Percentiles rank a stretch among this genome's conserved stretches.
phyloP scores from a whole-genome alignment of 2,113 vertebrate genomes.

The Pedetes capensis region DNA sequence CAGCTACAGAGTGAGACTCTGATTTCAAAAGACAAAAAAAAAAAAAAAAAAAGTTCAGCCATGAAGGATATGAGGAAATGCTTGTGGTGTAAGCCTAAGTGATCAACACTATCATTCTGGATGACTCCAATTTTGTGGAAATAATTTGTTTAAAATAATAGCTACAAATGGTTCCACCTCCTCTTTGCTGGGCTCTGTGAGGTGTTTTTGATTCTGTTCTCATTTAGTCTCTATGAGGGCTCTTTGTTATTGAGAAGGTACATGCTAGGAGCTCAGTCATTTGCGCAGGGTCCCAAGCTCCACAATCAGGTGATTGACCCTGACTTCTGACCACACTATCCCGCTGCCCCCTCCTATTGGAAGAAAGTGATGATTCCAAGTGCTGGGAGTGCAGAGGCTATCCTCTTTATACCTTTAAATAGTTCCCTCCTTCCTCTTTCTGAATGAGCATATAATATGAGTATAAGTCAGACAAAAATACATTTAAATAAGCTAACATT shows the following conservation, averaged over 20 bases:
- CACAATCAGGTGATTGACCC: not conserved
- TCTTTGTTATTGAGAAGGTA: not conserved
- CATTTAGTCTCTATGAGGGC: not conserved
- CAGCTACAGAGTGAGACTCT: too few species aligned
- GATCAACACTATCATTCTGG: not conserved
- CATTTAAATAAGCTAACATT: not conserved
- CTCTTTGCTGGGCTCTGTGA: not conserved
- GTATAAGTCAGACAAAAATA: not conserved
- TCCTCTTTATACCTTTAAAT: not conserved
- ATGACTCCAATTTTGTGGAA: not conserved
- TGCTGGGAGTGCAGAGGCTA: fast-evolving
- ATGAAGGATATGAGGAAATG: not conserved
- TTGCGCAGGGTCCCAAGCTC: not conserved
- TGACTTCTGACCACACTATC: fast-evolving
- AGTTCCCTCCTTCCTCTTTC: not conserved
- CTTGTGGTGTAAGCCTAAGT: not conserved
- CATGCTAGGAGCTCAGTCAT: too few species aligned
- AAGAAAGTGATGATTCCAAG: fast-evolving
- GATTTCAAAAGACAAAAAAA: too few species aligned
- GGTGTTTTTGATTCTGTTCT: not conserved
- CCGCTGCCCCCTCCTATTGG: not conserved
- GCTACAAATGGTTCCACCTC: not conserved
- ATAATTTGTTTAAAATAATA: not conserved
- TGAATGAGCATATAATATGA: not conserved
- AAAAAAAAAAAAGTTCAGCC: too few species aligned